These are phyloP conservation scores for Serrognathus titanus DNA, from an alignment of 2,888 invertebrate genomes.

Conservation along the genomic window DNA sequence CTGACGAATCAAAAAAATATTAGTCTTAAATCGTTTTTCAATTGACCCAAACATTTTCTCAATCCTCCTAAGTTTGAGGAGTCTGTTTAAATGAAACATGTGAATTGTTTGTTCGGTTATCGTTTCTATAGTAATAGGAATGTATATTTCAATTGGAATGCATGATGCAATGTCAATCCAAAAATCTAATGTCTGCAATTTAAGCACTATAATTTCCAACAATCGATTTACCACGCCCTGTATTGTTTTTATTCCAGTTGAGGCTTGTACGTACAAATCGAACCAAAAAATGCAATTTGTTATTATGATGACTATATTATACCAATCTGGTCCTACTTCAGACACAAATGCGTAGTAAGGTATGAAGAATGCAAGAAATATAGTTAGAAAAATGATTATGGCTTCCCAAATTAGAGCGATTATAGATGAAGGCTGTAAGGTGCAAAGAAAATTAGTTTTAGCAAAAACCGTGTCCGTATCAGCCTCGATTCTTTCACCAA, in stretches of 20 bases:
- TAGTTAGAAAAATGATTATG: slow-evolving; percentile 5
- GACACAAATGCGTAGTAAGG: slow-evolving; percentile 8
- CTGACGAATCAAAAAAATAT: slow-evolving; percentile 10
- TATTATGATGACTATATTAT: background rate
- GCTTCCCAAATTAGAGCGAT: slow-evolving; percentile 14
- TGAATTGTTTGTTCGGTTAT: slow-evolving; percentile 7
- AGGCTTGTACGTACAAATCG: slow-evolving; percentile 15
- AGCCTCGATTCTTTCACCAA: slow-evolving; percentile 13
- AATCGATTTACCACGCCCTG: slow-evolving; percentile 3
- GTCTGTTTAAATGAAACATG: slow-evolving; percentile 18
- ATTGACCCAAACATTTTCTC: slow-evolving; percentile 8
- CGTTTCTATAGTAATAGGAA: slow-evolving; percentile 8
- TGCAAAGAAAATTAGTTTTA: slow-evolving; percentile 16
- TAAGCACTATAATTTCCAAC: slow-evolving; percentile 1
- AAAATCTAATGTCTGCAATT: slow-evolving; percentile 6
- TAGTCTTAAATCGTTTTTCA: slow-evolving; percentile 11
- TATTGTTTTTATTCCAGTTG: slow-evolving; percentile 10
- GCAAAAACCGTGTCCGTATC: slow-evolving; percentile 18
- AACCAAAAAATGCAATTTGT: slow-evolving; percentile 8
- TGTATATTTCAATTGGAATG: slow-evolving; percentile 11
- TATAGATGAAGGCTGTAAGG: slow-evolving; percentile 13
- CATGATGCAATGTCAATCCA: slow-evolving; percentile 14
- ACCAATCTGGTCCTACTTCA: slow-evolving; percentile 5
- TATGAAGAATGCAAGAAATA: slow-evolving; percentile 7
- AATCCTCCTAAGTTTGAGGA: slow-evolving; percentile 21